Evolutionary conservation across 2,113 vertebrate species (phyloP), one percentile per base, ranked within the genome.

Genomic region (Aptenodytes forsteri): DNA sequence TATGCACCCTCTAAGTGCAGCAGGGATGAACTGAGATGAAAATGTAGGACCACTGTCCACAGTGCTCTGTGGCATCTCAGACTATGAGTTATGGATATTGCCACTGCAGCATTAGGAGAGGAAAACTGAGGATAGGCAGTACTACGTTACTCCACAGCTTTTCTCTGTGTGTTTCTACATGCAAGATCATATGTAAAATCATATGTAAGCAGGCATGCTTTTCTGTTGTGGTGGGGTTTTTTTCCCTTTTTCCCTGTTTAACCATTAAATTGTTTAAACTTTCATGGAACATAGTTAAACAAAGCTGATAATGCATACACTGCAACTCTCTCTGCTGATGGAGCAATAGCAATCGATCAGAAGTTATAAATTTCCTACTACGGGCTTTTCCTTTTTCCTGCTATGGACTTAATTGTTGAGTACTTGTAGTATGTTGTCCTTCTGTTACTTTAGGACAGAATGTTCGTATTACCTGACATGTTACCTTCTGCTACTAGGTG

Each of bases 261-360:
- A 95, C 95, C 50, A 93, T 94, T 97, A 96, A 40, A 76, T 97
- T 94, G 78, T 96, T 96, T 96, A 73, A 93, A 90, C 78, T 87
- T 77, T 82, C 54, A 93, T 96, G 54, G 78, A 95, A 94, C 55
- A 67, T 54, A 80, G 89, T 94, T 97, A 96, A 97, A 96, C 93
- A 96, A 96, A 96, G n/a, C n/a, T 83, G 78, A 55, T 55, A 88
- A 56, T 40, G 70, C 87, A 49, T 55, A 54, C 49, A 18, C 42
- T 91, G 95, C 82, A 95, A 91, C 78, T 87, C 17, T 62, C 6
- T 72, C 21, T 91, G 66, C 75, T 67, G 94, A 87, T 96, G 92
- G 55, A 87, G 87, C 94, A 96, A 95, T 79, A 93, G 75, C 59
- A 79, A 69, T 96, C 18, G 55, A 96, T 97, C 32, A 73, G 70